Conservation (phyloP, 2,888 invertebrate species). For the Metellina segmentata region DNA sequence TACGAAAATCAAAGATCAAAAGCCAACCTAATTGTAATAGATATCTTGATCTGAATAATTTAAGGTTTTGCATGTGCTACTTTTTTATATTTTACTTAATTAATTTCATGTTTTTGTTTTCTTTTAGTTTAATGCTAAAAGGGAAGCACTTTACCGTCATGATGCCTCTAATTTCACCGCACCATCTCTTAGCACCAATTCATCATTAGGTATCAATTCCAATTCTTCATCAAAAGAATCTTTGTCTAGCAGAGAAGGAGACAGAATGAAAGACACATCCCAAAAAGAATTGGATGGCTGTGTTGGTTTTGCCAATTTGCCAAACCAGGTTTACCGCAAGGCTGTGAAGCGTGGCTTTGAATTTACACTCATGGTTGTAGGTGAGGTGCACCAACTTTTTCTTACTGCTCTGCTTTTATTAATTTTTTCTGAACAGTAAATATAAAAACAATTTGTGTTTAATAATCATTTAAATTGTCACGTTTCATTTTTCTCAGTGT, state of each 20-base stretch:
- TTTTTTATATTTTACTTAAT: not conserved
- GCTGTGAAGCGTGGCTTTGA: constrained; percentile 79
- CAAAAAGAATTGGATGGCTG: constrained; percentile 77
- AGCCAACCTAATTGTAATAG: too few relatives aligned
- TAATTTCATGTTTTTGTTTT: not conserved
- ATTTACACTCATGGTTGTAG: constrained; percentile 78
- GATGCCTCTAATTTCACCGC: constrained; percentile 51
- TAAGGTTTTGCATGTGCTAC: not conserved
- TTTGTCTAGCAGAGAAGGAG: constrained; percentile 58
- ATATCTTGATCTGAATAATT: too few relatives aligned
- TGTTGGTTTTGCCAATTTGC: constrained; percentile 78
- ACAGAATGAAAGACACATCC: constrained; percentile 67
- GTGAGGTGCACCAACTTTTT: constrained; percentile 49
- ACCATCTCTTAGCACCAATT: constrained; percentile 46
- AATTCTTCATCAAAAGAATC: constrained; percentile 73
- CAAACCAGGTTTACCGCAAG: constrained; percentile 78
- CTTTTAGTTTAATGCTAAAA: constrained; percentile 69
- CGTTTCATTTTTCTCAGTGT: too few relatives aligned
- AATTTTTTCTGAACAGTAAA: too few relatives aligned
- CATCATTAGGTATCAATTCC: constrained; percentile 54
- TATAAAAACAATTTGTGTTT: too few relatives aligned
- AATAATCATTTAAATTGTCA: too few relatives aligned
- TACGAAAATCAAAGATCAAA: too few relatives aligned
- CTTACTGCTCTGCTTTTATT: too few relatives aligned
- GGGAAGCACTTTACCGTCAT: constrained; percentile 69